phyloP scores from a whole-genome alignment of 53 echinoderm and acorn worm genomes.

The Hippasteria phrygiana region DNA sequence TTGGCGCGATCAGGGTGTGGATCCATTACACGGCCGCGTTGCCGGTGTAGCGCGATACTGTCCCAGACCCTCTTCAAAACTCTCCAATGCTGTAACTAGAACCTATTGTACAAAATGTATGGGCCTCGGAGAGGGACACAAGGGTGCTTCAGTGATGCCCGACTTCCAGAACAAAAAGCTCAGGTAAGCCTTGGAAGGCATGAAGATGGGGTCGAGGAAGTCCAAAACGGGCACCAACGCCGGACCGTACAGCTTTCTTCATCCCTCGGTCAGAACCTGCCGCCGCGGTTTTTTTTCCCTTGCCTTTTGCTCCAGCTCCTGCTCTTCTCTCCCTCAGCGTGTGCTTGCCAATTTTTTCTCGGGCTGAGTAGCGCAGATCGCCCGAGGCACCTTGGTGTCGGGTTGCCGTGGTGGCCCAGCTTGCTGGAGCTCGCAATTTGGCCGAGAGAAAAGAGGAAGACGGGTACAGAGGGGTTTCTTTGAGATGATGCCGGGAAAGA shows the following conservation, averaged over 20 bases:
- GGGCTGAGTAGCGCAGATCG: conserved; percentile 55
- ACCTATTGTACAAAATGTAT: conserved; percentile 76
- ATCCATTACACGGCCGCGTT: conserved; percentile 72
- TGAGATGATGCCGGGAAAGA: conserved; percentile 50
- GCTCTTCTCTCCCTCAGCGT: conserved; percentile 42
- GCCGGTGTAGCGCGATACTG: conserved; percentile 61
- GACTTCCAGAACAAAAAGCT: conserved; percentile 66
- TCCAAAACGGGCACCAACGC: conserved; percentile 58
- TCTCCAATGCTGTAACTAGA: conserved; percentile 72
- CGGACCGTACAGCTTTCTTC: not conserved
- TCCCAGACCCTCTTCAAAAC: conserved; percentile 61
- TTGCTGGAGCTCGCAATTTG: conserved; percentile 42
- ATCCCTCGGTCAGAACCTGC: conserved; percentile 3
- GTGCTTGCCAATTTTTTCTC: conserved; percentile 67
- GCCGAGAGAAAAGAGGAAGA: conserved; percentile 35
- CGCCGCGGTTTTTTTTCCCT: not conserved
- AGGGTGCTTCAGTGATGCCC: conserved; percentile 60
- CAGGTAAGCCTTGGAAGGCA: conserved; percentile 43
- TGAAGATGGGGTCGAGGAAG: conserved; percentile 46
- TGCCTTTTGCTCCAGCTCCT: too few species aligned
- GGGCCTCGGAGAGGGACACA: conserved; percentile 59
- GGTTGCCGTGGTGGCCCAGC: conserved; percentile 48
- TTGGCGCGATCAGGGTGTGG: conserved; percentile 61
- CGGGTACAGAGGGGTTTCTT: conserved; percentile 30
- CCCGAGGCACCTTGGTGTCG: conserved; percentile 53